Conservation (phyloP, 2,797 vertebrate species). For the Harpagifer antarcticus region DNA sequence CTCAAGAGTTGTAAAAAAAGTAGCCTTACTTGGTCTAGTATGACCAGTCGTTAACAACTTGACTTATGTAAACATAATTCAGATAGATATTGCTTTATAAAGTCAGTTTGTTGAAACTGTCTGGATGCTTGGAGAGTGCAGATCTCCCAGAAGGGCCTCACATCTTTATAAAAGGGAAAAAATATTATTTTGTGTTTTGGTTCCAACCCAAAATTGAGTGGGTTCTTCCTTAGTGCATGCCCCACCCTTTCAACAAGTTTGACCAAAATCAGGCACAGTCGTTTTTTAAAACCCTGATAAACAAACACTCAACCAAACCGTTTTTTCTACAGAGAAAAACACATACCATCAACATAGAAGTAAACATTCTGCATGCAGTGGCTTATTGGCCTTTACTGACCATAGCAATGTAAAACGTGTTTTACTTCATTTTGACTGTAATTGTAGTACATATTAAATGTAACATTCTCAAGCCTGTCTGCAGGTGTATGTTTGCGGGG, state of each 20-base stretch:
- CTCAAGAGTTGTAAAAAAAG: neutral
- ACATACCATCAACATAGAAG: too few species aligned
- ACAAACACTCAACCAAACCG: too few species aligned
- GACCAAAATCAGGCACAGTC: neutral
- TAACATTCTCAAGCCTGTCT: neutral
- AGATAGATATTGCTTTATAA: neutral
- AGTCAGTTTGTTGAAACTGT: neutral
- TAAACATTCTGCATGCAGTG: too few species aligned
- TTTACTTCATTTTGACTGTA: neutral
- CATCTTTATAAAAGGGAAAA: too few species aligned
- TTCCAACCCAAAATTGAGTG: too few species aligned
- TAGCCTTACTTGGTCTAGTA: neutral
- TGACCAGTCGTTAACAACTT: neutral
- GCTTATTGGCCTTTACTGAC: neutral
- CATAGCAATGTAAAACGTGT: neutral
- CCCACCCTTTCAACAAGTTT: neutral
- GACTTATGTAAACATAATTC: neutral
- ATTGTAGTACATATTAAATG: neutral
- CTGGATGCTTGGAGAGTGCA: too few species aligned
- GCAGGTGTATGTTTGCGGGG: conserved; percentile 78
- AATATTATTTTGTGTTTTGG: too few species aligned
- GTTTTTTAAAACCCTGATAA: neutral
- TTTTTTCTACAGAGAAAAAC: too few species aligned
- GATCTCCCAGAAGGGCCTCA: too few species aligned
- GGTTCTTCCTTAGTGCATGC: too few species aligned